Percentiles rank a stretch among this genome's conserved stretches.
Evolutionary conservation across 2,113 vertebrate genomes (phyloP).

Genomic region (Pagrus major): DNA sequence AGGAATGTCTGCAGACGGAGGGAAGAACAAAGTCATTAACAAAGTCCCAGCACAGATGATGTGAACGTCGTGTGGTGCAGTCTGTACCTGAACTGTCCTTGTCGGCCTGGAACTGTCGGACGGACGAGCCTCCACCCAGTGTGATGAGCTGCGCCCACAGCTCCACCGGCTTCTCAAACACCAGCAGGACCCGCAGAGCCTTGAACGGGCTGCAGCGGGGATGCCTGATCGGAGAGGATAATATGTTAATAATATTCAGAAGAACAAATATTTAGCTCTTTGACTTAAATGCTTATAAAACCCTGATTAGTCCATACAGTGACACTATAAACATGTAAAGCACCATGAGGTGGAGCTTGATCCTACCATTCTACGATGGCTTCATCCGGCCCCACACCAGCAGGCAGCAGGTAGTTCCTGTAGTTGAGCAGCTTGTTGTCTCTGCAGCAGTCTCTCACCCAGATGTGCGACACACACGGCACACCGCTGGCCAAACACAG

Average conservation of each 20-base stretch:
- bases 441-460: constrained; percentile 96
- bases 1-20: constrained; percentile 85
- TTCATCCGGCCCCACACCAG: constrained; percentile 91
- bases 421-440: constrained; percentile 96
- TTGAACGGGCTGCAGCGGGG: constrained; percentile 91
- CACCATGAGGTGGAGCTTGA: neutral
- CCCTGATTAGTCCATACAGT: neutral
- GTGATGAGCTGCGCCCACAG: constrained; percentile 95
- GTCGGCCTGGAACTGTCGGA: constrained; percentile 87
- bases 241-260: too few relatives aligned
- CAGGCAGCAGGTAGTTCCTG: constrained; percentile 94
- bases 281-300: neutral
- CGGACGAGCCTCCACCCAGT: constrained; percentile 89
- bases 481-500: constrained; percentile 96
- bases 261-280: neutral
- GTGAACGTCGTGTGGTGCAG: neutral
- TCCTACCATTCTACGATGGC: constrained; percentile 91
- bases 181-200: constrained; percentile 90
- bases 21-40: neutral
- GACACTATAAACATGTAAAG: too few relatives aligned
- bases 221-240: constrained; percentile 87
- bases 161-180: constrained; percentile 90
- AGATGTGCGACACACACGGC: constrained; percentile 95
- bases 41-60: accelerated
- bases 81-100: constrained; percentile 87